Evolutionary conservation across 2,113 vertebrate genomes (phyloP).

Genomic region (Gymnogyps californianus): DNA sequence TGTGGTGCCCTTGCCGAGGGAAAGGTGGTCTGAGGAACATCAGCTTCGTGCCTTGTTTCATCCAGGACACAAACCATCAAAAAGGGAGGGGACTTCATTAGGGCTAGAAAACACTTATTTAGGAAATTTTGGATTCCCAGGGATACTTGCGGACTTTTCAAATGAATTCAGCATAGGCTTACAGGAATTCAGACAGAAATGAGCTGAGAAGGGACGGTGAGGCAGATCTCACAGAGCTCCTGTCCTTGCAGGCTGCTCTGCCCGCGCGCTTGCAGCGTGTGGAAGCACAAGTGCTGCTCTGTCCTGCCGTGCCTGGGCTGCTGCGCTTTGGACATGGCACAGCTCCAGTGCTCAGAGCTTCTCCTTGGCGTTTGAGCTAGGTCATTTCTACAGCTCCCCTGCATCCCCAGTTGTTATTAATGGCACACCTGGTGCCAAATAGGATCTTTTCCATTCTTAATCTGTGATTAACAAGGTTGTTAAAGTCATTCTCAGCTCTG

Average conservation of each 20-base stretch:
- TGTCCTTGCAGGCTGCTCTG: neutral
- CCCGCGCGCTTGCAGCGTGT: rapidly evolving
- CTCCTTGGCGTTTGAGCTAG: neutral
- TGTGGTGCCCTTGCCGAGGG: neutral
- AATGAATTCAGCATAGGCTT: neutral
- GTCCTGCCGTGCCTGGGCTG: neutral
- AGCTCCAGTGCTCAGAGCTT: neutral
- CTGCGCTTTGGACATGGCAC: neutral
- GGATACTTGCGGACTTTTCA: neutral
- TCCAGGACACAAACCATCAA: neutral
- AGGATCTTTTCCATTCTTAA: slow-evolving; percentile 45
- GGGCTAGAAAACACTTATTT: neutral
- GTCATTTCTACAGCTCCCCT: slow-evolving; percentile 1
- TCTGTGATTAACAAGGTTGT: slow-evolving; percentile 59
- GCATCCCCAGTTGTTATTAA: slow-evolving; percentile 4
- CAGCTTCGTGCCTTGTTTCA: neutral
- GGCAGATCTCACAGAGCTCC: neutral
- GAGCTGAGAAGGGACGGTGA: neutral
- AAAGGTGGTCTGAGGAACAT: neutral
- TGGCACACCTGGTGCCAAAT: slow-evolving; percentile 31
- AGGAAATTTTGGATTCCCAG: neutral
- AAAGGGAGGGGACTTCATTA: neutral
- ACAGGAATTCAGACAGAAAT: neutral
- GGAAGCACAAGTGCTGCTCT: neutral
- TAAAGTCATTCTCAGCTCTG: slow-evolving; percentile 38